Percentiles rank a stretch among this genome's conserved stretches.
Evolutionary conservation across 2,113 vertebrate genomes (phyloP).

Genomic region (Chaenogobius annularis): DNA sequence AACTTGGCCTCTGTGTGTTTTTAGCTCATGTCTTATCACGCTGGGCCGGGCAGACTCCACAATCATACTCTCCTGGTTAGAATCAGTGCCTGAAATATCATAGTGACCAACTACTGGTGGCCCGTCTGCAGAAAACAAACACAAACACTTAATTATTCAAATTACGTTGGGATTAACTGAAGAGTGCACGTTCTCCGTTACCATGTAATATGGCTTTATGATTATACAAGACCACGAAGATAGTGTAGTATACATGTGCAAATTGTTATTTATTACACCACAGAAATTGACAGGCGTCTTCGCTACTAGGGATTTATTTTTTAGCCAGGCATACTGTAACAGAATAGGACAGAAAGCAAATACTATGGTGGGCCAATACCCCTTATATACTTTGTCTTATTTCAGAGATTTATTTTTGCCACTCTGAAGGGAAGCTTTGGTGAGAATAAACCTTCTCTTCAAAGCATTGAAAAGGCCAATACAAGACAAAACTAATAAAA

Average conservation of each 20-base stretch:
- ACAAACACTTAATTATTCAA: conserved; percentile 75
- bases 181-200: background rate
- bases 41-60: conserved; percentile 89
- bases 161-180: conserved; percentile 46
- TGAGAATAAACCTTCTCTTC: background rate
- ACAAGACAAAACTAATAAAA: conserved; percentile 24
- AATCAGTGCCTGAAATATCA: conserved; percentile 95
- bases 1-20: conserved; percentile 84
- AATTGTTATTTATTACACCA: background rate
- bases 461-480: background rate
- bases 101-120: conserved; percentile 91
- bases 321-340: background rate
- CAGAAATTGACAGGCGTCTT: background rate
- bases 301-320: background rate
- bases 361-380: conserved; percentile 48
- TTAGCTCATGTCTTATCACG: conserved; percentile 90
- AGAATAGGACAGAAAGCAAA: background rate
- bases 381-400: conserved; percentile 48
- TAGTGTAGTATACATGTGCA: background rate
- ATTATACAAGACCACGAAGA: background rate
- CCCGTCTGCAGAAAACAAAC: conserved; percentile 88
- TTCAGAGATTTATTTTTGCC: background rate
- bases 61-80: conserved; percentile 90
- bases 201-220: background rate
- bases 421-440: background rate